Percentiles rank a stretch among this genome's conserved stretches.
These are phyloP conservation scores for Pyrrhosoma nymphula DNA, from an alignment of 2,888 invertebrate species.

Conservation along the genomic window DNA sequence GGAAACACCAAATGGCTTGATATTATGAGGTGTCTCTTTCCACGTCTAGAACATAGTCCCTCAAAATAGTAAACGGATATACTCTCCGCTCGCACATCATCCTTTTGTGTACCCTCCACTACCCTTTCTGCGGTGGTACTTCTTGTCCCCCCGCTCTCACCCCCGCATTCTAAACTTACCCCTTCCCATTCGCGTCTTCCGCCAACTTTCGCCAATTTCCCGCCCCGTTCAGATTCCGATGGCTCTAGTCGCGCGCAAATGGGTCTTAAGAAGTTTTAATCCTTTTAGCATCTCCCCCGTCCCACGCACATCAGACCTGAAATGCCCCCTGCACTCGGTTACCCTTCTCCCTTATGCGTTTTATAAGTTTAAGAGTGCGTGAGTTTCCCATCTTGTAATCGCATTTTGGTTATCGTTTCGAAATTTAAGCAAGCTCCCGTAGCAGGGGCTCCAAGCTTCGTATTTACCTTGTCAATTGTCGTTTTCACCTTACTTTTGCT, in stretches of 20 bases:
- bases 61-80: too few relatives aligned
- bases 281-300: neutral
- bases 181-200: neutral
- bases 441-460: neutral
- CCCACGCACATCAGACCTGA: neutral
- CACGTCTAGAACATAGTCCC: too few relatives aligned
- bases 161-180: neutral
- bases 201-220: neutral
- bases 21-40: too few relatives aligned
- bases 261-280: constrained; percentile 35
- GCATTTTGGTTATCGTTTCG: neutral
- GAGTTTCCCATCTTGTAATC: neutral
- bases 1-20: too few relatives aligned
- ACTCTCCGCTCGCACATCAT: too few relatives aligned
- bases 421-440: neutral
- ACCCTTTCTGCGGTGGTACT: neutral
- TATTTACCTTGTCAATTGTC: neutral
- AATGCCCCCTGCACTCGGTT: neutral
- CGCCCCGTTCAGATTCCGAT: neutral
- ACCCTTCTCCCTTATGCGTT: neutral
- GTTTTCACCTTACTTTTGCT: neutral
- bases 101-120: neutral
- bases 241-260: neutral
- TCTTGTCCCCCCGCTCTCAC: too few relatives aligned
- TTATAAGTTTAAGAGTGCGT: neutral